Base-by-base conservation (phyloP, 2,888 invertebrate genomes). In the Caenorhabditis sp. region DNA sequence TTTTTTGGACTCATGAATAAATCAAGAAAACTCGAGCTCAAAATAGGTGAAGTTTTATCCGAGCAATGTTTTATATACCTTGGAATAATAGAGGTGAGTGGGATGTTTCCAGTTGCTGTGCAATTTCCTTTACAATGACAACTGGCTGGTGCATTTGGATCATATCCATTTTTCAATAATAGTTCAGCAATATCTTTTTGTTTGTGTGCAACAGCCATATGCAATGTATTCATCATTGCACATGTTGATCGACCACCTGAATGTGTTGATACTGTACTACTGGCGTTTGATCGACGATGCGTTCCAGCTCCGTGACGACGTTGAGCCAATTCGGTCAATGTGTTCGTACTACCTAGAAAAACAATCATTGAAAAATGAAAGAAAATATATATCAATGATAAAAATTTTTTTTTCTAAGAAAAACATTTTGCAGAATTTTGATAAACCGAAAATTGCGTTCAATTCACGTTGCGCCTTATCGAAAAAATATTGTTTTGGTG, bases 141-240 rank as follows among this genome's bases (percentile, higher is more conserved):
- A n/a, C 88, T 81, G 0, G 90, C 90, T 0, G 90, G 89, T 69
- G 90, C 89, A 85, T 91, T 91, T 1, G 91, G 91, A 80, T 91
- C 91, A 63, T 86, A 87, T 10, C 84, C 84, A 50, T 70, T 82
- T 61, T 90, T 90, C 57, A 91, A 89, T 53, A 91, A 88, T 27
- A 91, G 88, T 59, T 87, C 87, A 7, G 82, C 86, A 57, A 87
- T 86, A 58, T 87, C 87, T 43, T 90, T 86, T 21, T 91, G 90
- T 60, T 90, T 90, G 85, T 91, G 89, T 75, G 90, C 90, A 59
- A 91, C 90, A n/a, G 91, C 91, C 80, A 90, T 87, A 87, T 91
- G 91, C 25, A 91, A 88, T 50, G 91, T 90, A 83, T 86, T 86
- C 79, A 85, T 79, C 57, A 83, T 80, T 2, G 85, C 86, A 67